These are phyloP conservation scores for Indri indri DNA, from an alignment of 2,113 vertebrate species.

Conservation along the genomic window DNA sequence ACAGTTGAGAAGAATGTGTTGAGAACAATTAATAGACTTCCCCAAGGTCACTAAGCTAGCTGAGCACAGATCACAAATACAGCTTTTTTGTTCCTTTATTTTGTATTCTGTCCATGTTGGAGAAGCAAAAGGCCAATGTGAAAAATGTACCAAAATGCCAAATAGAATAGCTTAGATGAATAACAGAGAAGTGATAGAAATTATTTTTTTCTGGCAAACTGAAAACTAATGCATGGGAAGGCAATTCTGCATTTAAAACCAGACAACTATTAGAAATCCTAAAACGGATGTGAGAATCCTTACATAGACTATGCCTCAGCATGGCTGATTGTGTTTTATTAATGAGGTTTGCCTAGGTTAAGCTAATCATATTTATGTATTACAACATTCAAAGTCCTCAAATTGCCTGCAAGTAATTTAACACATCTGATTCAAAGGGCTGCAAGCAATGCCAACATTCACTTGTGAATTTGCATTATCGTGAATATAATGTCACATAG, in stretches of 20 bases:
- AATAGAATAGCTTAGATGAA: neutral
- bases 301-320: neutral
- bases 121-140: neutral
- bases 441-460: conserved; percentile 28
- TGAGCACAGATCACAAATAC: neutral
- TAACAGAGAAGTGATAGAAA: neutral
- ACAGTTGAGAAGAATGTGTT: neutral
- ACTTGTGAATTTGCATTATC: conserved; percentile 49
- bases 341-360: conserved; percentile 73
- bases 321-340: conserved; percentile 58
- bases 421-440: conserved; percentile 52
- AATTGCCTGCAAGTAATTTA: conserved; percentile 76
- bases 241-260: neutral
- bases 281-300: neutral
- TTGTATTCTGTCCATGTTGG: neutral
- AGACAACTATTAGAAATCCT: neutral
- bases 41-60: neutral
- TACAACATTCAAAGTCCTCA: conserved; percentile 67
- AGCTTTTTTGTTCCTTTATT: neutral
- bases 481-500: neutral
- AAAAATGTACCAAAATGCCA: neutral
- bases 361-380: conserved; percentile 75
- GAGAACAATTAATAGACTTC: neutral
- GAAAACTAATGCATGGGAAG: neutral
- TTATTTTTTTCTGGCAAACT: neutral